Evolutionary conservation across 2,888 invertebrate species (phyloP), one percentile per base, ranked within the genome.

Genomic region (Agrochola lota): DNA sequence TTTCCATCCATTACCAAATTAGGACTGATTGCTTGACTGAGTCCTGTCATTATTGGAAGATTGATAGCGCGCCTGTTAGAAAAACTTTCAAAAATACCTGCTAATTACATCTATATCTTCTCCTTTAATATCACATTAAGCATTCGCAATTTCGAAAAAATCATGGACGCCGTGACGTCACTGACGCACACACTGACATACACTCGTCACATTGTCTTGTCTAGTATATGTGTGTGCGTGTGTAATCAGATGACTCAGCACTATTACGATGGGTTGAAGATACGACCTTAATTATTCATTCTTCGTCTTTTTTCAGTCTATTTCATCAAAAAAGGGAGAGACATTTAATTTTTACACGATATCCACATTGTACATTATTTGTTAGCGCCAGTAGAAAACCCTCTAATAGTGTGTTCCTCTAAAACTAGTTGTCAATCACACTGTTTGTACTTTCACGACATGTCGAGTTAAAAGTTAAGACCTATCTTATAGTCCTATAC

Each of bases 201-300:
- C n/a, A 11, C 40, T 30, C 46, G 17, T 26, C 30, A 35, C 52
- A 52, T 30, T 60, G n/a, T 55, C 67, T 46, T 26, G 35, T 26
- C 11, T 46, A 57, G n/a, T 55, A 6, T 64, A 52, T 59, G 64
- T 43, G 11, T 11, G 20, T 9, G 52, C 6, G 75, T 43, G 52
- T 64, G 78, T 77, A 69, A 82, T 81, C 77, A 82, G 68, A 69
- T 83, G 83, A 72, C 40, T 57, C 72, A 35, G 60, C 78, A 69
- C 43, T 63, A 55, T 60, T n/a, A 20, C 11, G 59, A 62, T 23
- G 35, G 60, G 40, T n/a, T 20, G n/a, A 59, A 57, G 49, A 74
- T n/a, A 69, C 26, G 46, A 52, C 76, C 67, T 23, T 59, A 67
- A 81, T 81, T 75, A 67, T 59, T 67, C 57, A 80, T 75, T 57